These are phyloP conservation scores for Amiota minor DNA, from an alignment of 2,888 invertebrate species.

Conservation along the genomic window DNA sequence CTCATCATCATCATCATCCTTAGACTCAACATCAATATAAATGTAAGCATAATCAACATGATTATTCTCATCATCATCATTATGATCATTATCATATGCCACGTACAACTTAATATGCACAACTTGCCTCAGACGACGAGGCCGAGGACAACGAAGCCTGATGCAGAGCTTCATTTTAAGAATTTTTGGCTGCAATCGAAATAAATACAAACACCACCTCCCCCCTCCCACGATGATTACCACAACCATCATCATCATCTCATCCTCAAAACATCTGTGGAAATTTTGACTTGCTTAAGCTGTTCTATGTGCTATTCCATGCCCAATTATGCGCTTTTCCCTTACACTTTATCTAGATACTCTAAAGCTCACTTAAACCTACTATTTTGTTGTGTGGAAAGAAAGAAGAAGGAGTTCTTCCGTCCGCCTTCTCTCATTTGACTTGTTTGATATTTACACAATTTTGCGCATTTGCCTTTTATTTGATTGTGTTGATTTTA, in stretches of 20 bases:
- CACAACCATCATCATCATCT: too few relatives aligned
- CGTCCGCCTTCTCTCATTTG: slow-evolving; percentile 20
- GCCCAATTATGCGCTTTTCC: slow-evolving; percentile 2
- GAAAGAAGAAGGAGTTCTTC: background rate
- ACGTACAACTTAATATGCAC: slow-evolving; percentile 64
- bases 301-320: too few relatives aligned
- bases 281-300: too few relatives aligned
- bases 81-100: slow-evolving; percentile 24
- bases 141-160: slow-evolving; percentile 46
- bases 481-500: slow-evolving; percentile 42
- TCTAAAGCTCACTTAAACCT: too few relatives aligned
- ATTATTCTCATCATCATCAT: slow-evolving; percentile 14
- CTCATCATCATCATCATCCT: background rate
- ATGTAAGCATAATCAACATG: slow-evolving; percentile 3
- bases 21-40: background rate
- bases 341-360: too few relatives aligned
- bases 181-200: background rate
- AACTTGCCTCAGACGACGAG: slow-evolving; percentile 31
- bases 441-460: slow-evolving; percentile 48
- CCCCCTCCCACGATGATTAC: too few relatives aligned
- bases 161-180: slow-evolving; percentile 19
- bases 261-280: too few relatives aligned
- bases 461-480: slow-evolving; percentile 52
- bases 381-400: too few relatives aligned
- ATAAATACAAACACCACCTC: too few relatives aligned